Percentiles rank a stretch among this genome's conserved stretches.
Evolutionary conservation across 2,888 invertebrate genomes (phyloP).

Genomic region (Cerastis leucographa): DNA sequence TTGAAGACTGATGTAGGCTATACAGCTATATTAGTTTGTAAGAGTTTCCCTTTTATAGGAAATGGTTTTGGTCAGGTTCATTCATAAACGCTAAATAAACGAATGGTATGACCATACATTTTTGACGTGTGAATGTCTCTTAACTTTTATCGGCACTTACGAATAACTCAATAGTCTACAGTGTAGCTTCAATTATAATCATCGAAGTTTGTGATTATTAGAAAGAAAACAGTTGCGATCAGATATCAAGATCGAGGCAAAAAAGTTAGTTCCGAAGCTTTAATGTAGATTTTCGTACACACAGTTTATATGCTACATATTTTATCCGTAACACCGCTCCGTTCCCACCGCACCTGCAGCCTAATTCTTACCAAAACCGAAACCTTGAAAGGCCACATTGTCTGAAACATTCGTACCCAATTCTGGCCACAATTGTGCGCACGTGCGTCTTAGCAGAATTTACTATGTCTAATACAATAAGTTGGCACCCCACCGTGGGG

Average conservation of each 20-base stretch:
- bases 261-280: background rate
- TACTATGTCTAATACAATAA: conserved; percentile 87
- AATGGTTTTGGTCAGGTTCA: background rate
- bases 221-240: background rate
- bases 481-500: conserved; percentile 73
- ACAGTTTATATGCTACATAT: conserved; percentile 28
- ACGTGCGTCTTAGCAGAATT: conserved; percentile 84
- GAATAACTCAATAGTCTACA: background rate
- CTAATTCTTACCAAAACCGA: conserved; percentile 53
- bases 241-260: background rate
- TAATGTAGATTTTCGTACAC: background rate
- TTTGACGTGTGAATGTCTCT: background rate
- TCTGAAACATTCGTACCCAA: conserved; percentile 75
- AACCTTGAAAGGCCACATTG: conserved; percentile 59
- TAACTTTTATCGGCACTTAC: background rate
- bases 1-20: background rate
- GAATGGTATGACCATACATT: background rate
- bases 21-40: background rate
- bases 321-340: background rate
- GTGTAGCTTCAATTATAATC: background rate
- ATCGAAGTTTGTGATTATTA: background rate
- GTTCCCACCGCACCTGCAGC: conserved; percentile 40
- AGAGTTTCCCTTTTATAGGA: background rate
- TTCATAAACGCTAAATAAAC: background rate
- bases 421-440: conserved; percentile 78